Percentiles rank a stretch among this genome's conserved stretches.
Conservation (phyloP, 2,888 invertebrate genomes). For the Melolontha melolontha region DNA sequence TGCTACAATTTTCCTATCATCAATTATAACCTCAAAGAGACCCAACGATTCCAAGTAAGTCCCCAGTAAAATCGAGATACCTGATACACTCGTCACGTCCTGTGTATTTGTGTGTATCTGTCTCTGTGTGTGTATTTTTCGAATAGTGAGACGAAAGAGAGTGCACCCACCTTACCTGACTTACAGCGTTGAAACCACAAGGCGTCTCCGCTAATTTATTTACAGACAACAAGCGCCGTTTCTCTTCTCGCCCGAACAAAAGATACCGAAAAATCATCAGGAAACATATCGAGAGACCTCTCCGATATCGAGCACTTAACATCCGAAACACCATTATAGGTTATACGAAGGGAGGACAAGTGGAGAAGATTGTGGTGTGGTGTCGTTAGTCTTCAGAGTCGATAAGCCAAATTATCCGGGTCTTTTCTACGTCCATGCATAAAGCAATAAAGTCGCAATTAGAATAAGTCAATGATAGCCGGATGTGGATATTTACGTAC, state of each 20-base stretch:
- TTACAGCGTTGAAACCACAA: slow-evolving; percentile 23
- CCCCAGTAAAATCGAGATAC: no score
- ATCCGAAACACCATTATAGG: slow-evolving; percentile 7
- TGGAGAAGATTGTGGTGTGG: no score
- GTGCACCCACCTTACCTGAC: neutral
- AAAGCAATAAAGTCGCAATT: slow-evolving; percentile 14
- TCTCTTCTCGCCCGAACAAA: slow-evolving; percentile 22
- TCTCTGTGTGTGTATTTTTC: no score
- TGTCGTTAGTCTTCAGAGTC: neutral
- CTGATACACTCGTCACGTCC: no score
- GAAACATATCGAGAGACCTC: slow-evolving; percentile 14
- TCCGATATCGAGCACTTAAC: slow-evolving; percentile 29
- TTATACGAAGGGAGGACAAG: slow-evolving; percentile 5
- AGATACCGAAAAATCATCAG: slow-evolving; percentile 30
- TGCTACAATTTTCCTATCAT: no score
- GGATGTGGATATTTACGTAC: neutral
- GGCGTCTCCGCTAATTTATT: slow-evolving; percentile 37
- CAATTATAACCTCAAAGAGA: no score
- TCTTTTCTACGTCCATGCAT: neutral
- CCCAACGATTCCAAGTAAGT: no score
- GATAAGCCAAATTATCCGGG: slow-evolving; percentile 17
- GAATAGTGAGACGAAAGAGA: no score
- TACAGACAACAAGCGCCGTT: slow-evolving; percentile 32
- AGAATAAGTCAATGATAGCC: neutral
- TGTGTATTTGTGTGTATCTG: no score